Evolutionary conservation across 2,113 vertebrate species (phyloP).

Genomic region (human): DNA sequence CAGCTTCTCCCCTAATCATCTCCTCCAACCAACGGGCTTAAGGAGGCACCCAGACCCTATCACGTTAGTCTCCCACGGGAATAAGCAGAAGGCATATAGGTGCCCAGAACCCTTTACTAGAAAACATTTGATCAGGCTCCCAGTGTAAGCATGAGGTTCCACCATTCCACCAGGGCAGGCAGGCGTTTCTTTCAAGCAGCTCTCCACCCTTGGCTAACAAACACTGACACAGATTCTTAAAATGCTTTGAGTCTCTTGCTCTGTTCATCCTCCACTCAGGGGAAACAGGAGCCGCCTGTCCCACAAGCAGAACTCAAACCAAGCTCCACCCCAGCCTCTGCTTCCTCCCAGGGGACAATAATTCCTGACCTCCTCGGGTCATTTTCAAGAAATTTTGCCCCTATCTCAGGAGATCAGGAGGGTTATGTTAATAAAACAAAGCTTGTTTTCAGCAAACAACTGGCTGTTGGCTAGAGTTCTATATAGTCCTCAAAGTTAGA

Average conservation of each 20-base stretch:
- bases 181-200: background rate
- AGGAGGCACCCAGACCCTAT: no score
- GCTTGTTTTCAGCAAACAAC: background rate
- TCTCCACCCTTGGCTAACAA: background rate
- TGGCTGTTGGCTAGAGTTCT: background rate
- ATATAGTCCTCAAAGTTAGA: accelerated
- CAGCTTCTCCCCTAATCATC: background rate
- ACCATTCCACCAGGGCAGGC: background rate
- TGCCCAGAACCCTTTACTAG: background rate
- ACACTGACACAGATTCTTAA: background rate
- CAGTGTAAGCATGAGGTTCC: accelerated
- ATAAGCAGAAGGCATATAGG: background rate
- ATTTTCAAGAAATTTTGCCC: background rate
- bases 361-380: background rate
- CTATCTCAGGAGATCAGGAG: background rate
- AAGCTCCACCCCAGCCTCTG: accelerated
- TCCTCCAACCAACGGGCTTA: no score
- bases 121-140: background rate
- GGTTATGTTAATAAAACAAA: background rate
- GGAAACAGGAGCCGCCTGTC: background rate
- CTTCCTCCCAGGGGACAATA: background rate
- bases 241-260: background rate
- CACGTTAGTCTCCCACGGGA: background rate
- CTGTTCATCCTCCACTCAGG: background rate
- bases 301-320: background rate